Evolutionary conservation across 2,797 vertebrate genomes (phyloP), one percentile per base, ranked within the genome.

Genomic region (Brotula barbata): DNA sequence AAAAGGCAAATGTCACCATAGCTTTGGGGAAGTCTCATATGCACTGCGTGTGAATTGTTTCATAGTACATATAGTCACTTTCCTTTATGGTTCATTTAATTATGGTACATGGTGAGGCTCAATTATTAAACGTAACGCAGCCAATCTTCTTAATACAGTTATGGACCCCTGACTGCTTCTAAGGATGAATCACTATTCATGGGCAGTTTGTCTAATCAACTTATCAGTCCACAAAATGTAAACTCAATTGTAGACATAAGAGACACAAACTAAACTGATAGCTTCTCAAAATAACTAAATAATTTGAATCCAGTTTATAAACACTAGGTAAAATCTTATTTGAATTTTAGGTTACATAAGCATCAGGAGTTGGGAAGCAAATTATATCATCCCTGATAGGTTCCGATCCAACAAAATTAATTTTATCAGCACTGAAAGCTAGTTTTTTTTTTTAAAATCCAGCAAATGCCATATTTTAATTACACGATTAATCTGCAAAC

Each of bases 21-120:
- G 93, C 94, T 96, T 95, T 96, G 94, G 96, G 95, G 94, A 96
- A 95, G 94, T 75, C 64, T 69, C 56, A 25, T n/a, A 71, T 71
- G 78, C 40, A 68, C 46, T 42, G 46, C 47, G 57, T 41, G 61
- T 41, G 8, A 11, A 50, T 34, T 17, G 56, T 34, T 45, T 21
- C 14, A 52, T 20, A 39, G 10, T 55, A 40, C 17, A 68, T 37
- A 23, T 31, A 67, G 44, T 59, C 1, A 55, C 46, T 67, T 66
- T 69, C 51, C 54, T 76, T 65, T 45, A 37, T 48, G 3, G 37
- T 36, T 71, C 42, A 61, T 28, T 19, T 61, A 43, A 36, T n/a
- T 21, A 34, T 42, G 15, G 6, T 11, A 19, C 3, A 20, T 22
- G 7, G 19, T 23, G 33, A 34, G 12, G 43, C 19, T 45, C 7